Percentiles rank a stretch among this genome's conserved stretches.
phyloP scores from a whole-genome alignment of 2,113 vertebrate species.

The human region GRCh38 chr5:44765501-44766000 shows the following conservation, averaged over 20 bases:
- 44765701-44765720: not conserved
- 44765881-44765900: not conserved
- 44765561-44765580: not conserved
- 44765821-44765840: not conserved
- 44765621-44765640: not conserved
- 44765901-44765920: not conserved
- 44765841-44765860: not conserved
- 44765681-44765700: not conserved
- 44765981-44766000: not conserved
- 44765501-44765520: not conserved
- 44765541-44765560: not conserved
- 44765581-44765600: not conserved
- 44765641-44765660: not conserved
- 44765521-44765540: not conserved
- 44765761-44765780: not conserved
- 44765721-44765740: not conserved
- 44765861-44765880: not conserved
- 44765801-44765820: not conserved
- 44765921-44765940: not conserved
- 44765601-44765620: not conserved
- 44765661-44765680: not conserved
- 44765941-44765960: not conserved
- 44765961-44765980: not conserved
- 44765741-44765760: not conserved
- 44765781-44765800: not conserved